Evolutionary conservation across 1,140 invertebrate species (phyloP), one percentile per base, ranked within the genome.

Genomic region (Mactra quadrangularis): DNA sequence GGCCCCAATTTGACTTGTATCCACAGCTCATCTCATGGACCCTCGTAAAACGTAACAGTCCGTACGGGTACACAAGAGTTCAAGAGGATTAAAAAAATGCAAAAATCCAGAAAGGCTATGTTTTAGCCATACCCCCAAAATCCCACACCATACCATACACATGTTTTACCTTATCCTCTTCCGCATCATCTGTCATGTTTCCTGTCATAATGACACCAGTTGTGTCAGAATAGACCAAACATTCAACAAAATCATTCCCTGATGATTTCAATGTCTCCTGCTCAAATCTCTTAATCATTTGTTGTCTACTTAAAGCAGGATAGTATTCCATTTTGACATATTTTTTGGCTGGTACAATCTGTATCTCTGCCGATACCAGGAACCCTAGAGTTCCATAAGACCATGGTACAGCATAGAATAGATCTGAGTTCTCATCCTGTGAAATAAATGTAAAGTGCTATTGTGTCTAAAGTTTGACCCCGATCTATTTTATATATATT

Each of bases 301-400:
- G 53, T 87, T 57, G 95, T 84, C 29, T 93, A n/a, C 77, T 94
- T 50, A 94, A 91, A n/a, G 95, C 94, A 0, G 96, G 95, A 15
- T 94, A 91, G 91, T 97, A 97, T 52, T 95, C 94, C 19, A 97
- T 89, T 84, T 88, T 86, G 1, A 94, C 90, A 87, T 92, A 95
- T 86, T 93, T 94, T 76, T 94, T 93, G 19, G 96, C 95, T 13
- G 96, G 96, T 75, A 97, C 94, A 53, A 97, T 95, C 90, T 94
- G 94, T 27, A 97, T 95, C 87, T 96, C 95, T 1, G 95, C 96
- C 1, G 96, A 95, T 0, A 96, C 96, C 7, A 97, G 92, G 89
- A 97, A 96, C n/a, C 96, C 96, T 11, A 97, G 92, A 6, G 96
- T 97, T 13, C 97, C 97, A 92, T 97, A 96, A 0, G 96, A 97